Evolutionary conservation across 2,888 invertebrate genomes (phyloP).

Genomic region (Brassicogethes aeneus): DNA sequence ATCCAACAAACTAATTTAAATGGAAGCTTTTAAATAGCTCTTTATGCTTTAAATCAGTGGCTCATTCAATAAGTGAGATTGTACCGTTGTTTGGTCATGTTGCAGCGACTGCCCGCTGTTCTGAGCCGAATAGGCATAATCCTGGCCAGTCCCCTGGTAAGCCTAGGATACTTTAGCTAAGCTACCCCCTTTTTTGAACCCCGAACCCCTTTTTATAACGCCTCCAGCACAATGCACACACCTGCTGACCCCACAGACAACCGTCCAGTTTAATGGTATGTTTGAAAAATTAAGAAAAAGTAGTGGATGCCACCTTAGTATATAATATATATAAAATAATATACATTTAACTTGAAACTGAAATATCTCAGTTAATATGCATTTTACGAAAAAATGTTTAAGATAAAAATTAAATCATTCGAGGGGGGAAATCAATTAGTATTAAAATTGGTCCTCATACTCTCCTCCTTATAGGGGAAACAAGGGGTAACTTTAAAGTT

Average conservation of each 20-base stretch:
- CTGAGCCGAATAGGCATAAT: constrained; percentile 94
- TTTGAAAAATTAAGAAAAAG: too few species aligned
- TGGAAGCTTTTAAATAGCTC: background rate
- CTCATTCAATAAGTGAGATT: constrained; percentile 33
- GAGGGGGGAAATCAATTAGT: too few species aligned
- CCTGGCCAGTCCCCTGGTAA: constrained; percentile 94
- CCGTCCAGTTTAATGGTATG: background rate
- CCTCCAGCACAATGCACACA: constrained; percentile 15
- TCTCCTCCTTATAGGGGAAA: too few species aligned
- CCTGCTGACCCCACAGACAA: constrained; percentile 11
- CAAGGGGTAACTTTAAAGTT: too few species aligned
- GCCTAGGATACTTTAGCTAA: constrained; percentile 41
- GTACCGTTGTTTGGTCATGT: constrained; percentile 49
- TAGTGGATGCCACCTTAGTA: too few species aligned
- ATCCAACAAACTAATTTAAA: too few species aligned
- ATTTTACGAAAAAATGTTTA: too few species aligned
- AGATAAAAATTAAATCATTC: too few species aligned
- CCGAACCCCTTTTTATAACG: constrained; percentile 2
- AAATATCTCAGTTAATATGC: too few species aligned
- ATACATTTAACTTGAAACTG: too few species aligned
- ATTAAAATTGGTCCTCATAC: too few species aligned
- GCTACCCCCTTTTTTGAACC: constrained; percentile 18
- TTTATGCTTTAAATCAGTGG: constrained; percentile 16
- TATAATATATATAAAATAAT: too few species aligned
- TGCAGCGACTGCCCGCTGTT: constrained; percentile 92